These are phyloP conservation scores for Nothura maculosa DNA, from an alignment of 2,797 vertebrate species.

Conservation along the genomic window DNA sequence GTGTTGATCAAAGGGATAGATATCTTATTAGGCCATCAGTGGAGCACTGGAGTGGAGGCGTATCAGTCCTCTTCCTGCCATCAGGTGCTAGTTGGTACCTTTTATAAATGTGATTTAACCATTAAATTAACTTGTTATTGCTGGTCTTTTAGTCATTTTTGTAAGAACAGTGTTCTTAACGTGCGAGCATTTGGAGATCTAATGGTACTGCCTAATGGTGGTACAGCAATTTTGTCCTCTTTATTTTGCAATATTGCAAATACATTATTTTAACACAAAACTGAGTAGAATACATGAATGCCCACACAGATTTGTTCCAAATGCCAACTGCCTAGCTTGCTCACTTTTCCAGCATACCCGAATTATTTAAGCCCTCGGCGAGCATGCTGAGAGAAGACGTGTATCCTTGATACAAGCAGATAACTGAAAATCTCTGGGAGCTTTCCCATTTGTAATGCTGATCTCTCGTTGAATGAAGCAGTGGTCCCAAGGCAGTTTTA, in stretches of 20 bases:
- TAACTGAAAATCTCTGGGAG: background rate
- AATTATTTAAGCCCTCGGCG: background rate
- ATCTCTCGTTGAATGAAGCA: background rate
- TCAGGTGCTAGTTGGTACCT: background rate
- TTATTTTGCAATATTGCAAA: background rate
- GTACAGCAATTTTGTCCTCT: background rate
- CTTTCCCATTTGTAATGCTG: background rate
- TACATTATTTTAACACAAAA: background rate
- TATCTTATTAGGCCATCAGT: background rate
- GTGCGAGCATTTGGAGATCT: background rate
- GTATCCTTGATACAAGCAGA: background rate
- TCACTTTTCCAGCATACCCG: background rate
- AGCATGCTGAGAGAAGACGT: background rate
- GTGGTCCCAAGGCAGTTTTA: background rate
- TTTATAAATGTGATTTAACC: background rate
- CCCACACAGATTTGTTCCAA: background rate
- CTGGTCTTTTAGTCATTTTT: background rate
- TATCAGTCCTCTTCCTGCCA: background rate
- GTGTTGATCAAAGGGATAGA: background rate
- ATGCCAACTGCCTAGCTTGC: background rate
- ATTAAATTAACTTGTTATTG: background rate
- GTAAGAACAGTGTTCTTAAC: background rate
- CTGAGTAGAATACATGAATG: background rate
- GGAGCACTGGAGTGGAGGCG: background rate
- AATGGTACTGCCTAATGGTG: background rate